Evolutionary conservation across 2,113 vertebrate species (phyloP), one percentile per base, ranked within the genome.

Genomic region (Dasypus novemcinctus): DNA sequence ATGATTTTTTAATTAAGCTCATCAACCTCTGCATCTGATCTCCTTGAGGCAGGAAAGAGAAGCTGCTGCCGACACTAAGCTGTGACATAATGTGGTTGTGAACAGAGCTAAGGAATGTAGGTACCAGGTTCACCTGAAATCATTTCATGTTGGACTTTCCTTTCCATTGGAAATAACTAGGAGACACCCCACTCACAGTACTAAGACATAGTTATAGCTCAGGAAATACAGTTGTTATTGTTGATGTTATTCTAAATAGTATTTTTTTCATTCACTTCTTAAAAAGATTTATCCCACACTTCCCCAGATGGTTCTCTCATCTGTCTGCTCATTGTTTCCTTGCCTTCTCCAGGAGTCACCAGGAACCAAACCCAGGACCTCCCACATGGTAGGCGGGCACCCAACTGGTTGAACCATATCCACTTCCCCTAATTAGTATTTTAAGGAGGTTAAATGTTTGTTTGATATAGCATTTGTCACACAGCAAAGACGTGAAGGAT

Each of bases 1-100:
- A 17, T 18, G 14, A 52, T 66, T 61, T 93, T 84, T 79, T 95
- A 52, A 54, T 90, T 95, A 93, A 89, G 36, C 25, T 93, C 85
- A 31, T 0, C 25, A 33, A 7, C 3, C 74, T 64, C 36, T 0
- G 52, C 20, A 14, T 1, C n/a, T 59, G 61, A 36, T 43, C 71
- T 87, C 79, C 83, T 0, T 0, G 36, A 81, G 52, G 21, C 81
- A 21, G 12, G 64, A 90, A 43, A 1, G 41, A 88, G 69, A 92
- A 96, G 75, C 1, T 72, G 14, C 36, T 87, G 43, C 75, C 82
- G 83, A n/a, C 2, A n/a, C 0, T 0, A 81, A 59, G 68, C 79
- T 93, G 54, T 79, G 89, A 63, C 27, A 82, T n/a, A 80, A 49
- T 23, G 4, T 25, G 5, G 6, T 21, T 95, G 92, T 72, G 27